These are phyloP conservation scores for Argyresthia goedartella DNA, from an alignment of 2,888 invertebrate genomes.

Conservation along the genomic window DNA sequence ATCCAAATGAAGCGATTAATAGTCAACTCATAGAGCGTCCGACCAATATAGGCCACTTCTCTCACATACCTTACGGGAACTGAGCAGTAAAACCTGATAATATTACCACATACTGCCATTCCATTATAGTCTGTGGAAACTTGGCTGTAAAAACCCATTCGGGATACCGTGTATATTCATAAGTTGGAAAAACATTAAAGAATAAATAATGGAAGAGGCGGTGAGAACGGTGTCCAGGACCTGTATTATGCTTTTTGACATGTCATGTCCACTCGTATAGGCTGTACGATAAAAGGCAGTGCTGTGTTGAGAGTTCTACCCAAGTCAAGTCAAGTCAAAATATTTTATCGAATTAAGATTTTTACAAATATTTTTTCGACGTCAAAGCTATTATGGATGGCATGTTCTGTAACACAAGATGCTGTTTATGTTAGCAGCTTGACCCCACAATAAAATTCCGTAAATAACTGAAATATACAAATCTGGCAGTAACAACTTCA, in stretches of 20 bases:
- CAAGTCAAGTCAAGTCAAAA: too few relatives aligned
- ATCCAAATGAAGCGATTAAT: constrained; percentile 39
- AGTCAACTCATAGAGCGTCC: constrained; percentile 26
- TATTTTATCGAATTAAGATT: too few relatives aligned
- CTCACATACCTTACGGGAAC: not conserved
- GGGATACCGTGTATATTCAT: not conserved
- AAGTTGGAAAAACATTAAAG: not conserved
- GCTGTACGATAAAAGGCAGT: too few relatives aligned
- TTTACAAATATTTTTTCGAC: too few relatives aligned
- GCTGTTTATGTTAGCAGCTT: too few relatives aligned
- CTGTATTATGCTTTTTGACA: not conserved
- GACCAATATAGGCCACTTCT: not conserved
- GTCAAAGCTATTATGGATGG: too few relatives aligned
- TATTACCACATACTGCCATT: not conserved
- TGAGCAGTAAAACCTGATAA: not conserved
- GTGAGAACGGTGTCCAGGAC: not conserved
- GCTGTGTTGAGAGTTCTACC: too few relatives aligned
- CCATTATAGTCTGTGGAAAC: too few relatives aligned
- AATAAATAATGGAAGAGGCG: not conserved
- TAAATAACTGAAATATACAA: too few relatives aligned
- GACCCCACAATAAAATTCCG: too few relatives aligned
- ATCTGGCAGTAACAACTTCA: too few relatives aligned
- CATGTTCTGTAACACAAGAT: too few relatives aligned
- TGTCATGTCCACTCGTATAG: not conserved
- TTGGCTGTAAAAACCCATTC: not conserved